Conservation (phyloP, 2,888 invertebrate species). For the Nebria salina region DNA sequence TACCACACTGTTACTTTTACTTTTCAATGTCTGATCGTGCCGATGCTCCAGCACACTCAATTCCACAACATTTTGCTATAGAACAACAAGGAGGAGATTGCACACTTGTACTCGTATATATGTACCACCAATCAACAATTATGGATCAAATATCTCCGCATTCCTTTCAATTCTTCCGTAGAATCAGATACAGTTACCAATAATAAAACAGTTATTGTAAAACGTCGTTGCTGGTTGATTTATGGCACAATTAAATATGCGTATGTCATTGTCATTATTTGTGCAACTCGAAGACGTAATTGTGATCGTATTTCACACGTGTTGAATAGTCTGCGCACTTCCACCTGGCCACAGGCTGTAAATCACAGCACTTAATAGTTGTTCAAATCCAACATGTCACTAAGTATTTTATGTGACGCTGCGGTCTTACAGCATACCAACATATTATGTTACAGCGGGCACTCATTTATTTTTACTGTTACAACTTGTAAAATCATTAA, state of each 20-base stretch:
- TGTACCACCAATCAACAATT: too few species aligned
- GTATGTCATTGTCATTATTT: background rate
- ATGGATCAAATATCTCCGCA: too few species aligned
- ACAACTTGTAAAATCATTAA: background rate
- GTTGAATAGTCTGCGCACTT: background rate
- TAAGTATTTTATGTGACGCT: background rate
- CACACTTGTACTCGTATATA: background rate
- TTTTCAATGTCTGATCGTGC: conserved; percentile 1
- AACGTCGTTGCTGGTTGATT: background rate
- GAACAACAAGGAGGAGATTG: background rate
- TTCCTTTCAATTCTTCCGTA: background rate
- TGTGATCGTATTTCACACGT: background rate
- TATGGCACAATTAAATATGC: background rate
- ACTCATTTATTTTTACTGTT: background rate
- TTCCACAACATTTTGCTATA: background rate
- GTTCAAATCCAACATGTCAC: background rate
- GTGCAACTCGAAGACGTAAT: conserved; percentile 1
- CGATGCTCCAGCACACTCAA: background rate
- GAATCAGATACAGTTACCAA: background rate
- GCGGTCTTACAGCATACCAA: background rate
- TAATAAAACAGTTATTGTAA: background rate
- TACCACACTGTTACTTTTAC: background rate
- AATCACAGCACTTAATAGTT: background rate
- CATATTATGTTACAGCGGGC: background rate
- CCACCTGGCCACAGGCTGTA: background rate